phyloP scores from a whole-genome alignment of 2,113 vertebrate genomes.

The Silurus asotus region DNA sequence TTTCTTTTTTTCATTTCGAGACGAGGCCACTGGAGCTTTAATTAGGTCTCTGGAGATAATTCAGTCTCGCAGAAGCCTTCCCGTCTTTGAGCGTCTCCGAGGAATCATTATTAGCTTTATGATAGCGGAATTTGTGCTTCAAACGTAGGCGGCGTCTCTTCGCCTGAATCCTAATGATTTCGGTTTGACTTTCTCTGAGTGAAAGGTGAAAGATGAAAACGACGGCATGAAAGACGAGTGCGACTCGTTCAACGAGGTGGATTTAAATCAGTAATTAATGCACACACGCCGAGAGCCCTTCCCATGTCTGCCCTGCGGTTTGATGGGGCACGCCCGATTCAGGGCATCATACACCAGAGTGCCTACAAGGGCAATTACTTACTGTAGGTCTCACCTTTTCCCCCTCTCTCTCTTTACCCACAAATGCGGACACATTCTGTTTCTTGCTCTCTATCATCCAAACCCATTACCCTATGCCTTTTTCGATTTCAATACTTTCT shows the following conservation, averaged over 20 bases:
- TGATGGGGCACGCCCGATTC: conserved; percentile 21
- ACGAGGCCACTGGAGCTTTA: not conserved
- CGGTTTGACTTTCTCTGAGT: not conserved
- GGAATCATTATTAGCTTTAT: not conserved
- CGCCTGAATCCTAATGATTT: not conserved
- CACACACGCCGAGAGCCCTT: not conserved
- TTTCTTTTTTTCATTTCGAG: not conserved
- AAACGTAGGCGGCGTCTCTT: too few species aligned
- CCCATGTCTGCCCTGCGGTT: not conserved
- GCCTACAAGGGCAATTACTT: not conserved
- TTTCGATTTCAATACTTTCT: not conserved
- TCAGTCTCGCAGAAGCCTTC: not conserved
- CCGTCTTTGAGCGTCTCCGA: not conserved
- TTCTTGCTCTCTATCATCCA: not conserved
- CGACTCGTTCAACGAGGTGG: not conserved
- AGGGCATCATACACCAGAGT: conserved; percentile 28
- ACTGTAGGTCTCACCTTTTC: not conserved
- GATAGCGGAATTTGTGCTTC: not conserved
- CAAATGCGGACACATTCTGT: not conserved
- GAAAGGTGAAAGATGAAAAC: not conserved
- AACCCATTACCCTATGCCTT: not conserved
- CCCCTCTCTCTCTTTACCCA: not conserved
- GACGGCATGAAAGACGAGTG: not conserved
- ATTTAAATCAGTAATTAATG: conserved; percentile 6
- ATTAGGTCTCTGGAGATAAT: not conserved